Base-by-base conservation (phyloP, 2,888 invertebrate species). In the Drosophila algonquin region DNA sequence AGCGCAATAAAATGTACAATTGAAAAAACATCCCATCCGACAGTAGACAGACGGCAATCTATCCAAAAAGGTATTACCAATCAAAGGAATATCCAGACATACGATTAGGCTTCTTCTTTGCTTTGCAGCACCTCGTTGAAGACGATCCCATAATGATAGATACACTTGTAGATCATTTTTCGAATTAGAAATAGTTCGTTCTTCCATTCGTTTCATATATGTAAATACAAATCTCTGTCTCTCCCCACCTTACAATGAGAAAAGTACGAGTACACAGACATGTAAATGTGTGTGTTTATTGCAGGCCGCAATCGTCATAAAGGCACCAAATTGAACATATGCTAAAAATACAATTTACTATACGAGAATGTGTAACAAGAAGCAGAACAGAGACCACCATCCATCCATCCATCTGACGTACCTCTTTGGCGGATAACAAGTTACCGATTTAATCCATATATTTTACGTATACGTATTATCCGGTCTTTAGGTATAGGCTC, bases 281-380 rank as follows among this genome's bases (percentile, higher is more conserved):
- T 35, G 30, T 57, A 24, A 48, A 32, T 14, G n/a, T 44, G 40
- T 14, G n/a, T 44, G 40, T n/a, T 63, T 14, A 44, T 32, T 63
- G 59, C 21, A 16, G 44, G 40, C 21, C 21, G 59, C 24, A 32
- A 51, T 59, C n/a, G 40, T 40, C 44, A 63, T 32, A 59, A 45
- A 63, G 32, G 24, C 35, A 10, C 24, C 18, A 35, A 60, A 51
- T 60, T 18, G 16, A 60, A 8, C 48, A n/a, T 24, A 14, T 10
- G 6, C 63, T 63, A 63, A 16, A 63, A 63, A 63, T 63, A 60
- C 18, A 14, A 51, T 51, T 51, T 51, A 24, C 50, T 60, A 21
- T 51, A 51, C 14, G 40, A n/a, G 40, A 40, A 40, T 51, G 24
- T 3, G 5, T 18, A 60, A 45, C 14, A 50, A 58, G 30, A 30